These are phyloP conservation scores for Hoplias malabaricus DNA, from an alignment of 2,113 vertebrate genomes.

Conservation along the genomic window DNA sequence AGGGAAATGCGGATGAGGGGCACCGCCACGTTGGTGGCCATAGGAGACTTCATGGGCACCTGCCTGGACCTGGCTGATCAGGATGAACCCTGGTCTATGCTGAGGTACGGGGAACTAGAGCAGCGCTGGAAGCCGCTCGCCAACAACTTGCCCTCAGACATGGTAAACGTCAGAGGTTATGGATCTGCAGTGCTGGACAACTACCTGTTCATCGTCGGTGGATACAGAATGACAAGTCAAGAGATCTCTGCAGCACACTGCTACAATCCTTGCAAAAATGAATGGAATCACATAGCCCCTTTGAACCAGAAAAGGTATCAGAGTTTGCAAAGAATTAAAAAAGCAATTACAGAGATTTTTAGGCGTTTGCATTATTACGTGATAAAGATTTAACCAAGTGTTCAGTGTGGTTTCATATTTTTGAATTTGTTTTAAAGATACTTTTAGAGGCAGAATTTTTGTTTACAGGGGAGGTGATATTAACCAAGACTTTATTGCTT, in stretches of 20 bases:
- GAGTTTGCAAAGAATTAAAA: neutral
- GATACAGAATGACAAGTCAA: conserved; percentile 88
- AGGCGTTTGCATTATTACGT: too few relatives aligned
- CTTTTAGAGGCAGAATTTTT: too few relatives aligned
- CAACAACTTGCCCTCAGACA: conserved; percentile 81
- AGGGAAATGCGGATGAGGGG: conserved; percentile 83
- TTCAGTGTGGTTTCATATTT: too few relatives aligned
- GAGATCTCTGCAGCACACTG: conserved; percentile 90
- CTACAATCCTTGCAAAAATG: conserved; percentile 90
- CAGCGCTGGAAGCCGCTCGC: conserved; percentile 85
- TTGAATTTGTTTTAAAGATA: too few relatives aligned
- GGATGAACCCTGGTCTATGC: conserved; percentile 84
- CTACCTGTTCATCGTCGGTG: conserved; percentile 91
- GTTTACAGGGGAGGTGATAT: too few relatives aligned
- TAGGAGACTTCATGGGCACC: conserved; percentile 81
- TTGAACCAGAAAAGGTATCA: conserved; percentile 95
- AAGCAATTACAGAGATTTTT: too few relatives aligned
- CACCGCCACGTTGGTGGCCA: conserved; percentile 80
- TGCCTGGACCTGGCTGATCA: conserved; percentile 70
- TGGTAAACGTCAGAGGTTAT: conserved; percentile 87
- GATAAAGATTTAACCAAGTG: too few relatives aligned
- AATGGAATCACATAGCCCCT: conserved; percentile 87
- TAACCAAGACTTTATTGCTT: too few relatives aligned
- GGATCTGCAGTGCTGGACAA: conserved; percentile 87
- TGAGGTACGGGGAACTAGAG: conserved; percentile 82